Evolutionary conservation across 2,797 vertebrate species (phyloP), one percentile per base, ranked within the genome.

Genomic region (Rhynchonycteris naso): DNA sequence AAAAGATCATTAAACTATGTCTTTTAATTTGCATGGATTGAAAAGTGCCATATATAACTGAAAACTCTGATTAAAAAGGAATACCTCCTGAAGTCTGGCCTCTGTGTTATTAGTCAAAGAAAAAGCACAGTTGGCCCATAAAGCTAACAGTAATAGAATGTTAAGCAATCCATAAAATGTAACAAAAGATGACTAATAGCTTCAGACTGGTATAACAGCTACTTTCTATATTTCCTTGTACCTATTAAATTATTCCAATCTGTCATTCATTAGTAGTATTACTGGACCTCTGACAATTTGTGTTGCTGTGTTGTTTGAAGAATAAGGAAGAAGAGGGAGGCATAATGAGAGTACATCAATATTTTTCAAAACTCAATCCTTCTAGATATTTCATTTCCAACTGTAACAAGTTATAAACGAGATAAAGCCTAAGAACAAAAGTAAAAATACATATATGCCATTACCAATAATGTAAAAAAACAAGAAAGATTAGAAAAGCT

Each of bases 111-210:
- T 58, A 87, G n/a, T 78, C 30, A 96, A 79, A 92, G 24, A 79
- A 82, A 85, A 61, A 96, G 47, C 21, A 97, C 92, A 88, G 26
- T 26, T 50, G 89, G 96, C 79, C 89, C 83, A 93, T 24, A 94
- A 68, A 97, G 38, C 79, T 90, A 71, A 84, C 50, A 97, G 88
- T 43, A 88, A 69, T 3, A 91, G n/a, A 54, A 95, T 58, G 81
- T 96, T 95, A 97, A 96, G 91, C 63, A 91, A 96, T 76, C 76
- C 18, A 15, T 96, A 15, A 96, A 96, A 90, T 18, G n/a, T 97
- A 95, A 95, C 35, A 75, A 78, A 82, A 69, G 38, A 75, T 69
- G 43, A 61, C 50, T 93, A 96, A 66, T 7, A 94, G 61, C 26
- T 95, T 92, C 24, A 74, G 81, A 94, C 82, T 94, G 47, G 30